Base-by-base conservation (phyloP, 2,888 invertebrate species). In the Hyalella azteca region DNA sequence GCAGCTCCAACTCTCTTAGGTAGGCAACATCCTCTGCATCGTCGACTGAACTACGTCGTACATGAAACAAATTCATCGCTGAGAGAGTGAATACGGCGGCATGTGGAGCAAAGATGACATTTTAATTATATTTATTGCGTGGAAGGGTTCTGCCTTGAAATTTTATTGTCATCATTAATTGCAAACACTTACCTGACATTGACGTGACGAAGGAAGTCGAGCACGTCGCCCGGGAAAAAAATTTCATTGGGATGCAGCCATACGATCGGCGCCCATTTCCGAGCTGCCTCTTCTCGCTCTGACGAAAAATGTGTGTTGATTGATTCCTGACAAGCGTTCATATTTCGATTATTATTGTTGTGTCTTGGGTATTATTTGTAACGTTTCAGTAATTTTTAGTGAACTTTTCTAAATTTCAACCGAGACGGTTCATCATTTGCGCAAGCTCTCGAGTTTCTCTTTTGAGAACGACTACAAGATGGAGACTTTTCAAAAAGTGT, bases 181-280 rank as follows among this genome's bases (percentile, higher is more conserved):
- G 13, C 54, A 5, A 7, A 4, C 7, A 29, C 15, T 66, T 36
- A 66, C 66, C 66, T 66, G 9, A 36, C 36, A 19, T 66, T 66
- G 39, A 66, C 19, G 50, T 48, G 19, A 22, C 26, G 9, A 22
- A 75, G 75, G 76, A 75, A 81, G 60, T 41, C 40, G 73, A 91
- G 90, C 1, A 92, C 91, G 78, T 90, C 90, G 79, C 90, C 88
- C 0, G 92, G 92, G 88, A 91, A 88, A 86, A 90, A 92, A 87
- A 89, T 89, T 87, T 92, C 92, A 79, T 90, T 90, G 0, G 92
- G 92, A 77, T 92, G 91, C 77, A 92, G 88, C 91, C 92, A 92
- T 36, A 92, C 90, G 73, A 92, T 85, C 4, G 92, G 92, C 0
- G 92, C 91, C 92, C 92, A 92, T 87, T 39, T 40, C 59, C 26